Base-by-base conservation (phyloP, 2,888 invertebrate species). In the Meiosimyza platycephala region DNA sequence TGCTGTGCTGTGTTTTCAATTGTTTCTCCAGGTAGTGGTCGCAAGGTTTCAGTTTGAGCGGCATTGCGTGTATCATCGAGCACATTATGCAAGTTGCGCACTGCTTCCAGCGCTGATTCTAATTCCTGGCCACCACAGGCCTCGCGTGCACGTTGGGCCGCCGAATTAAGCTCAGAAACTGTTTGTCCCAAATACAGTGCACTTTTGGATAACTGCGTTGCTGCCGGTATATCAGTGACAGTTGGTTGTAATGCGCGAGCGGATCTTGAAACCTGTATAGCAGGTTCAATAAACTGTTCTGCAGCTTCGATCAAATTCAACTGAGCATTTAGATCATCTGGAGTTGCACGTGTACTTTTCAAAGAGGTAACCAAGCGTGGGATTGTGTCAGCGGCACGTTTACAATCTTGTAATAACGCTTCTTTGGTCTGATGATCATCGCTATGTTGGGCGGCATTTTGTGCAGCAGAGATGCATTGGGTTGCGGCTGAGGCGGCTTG, bases 401-500 rank as follows among this genome's bases (percentile, higher is more conserved):
- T 90, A 83, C 95, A 95, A 81, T 95, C 94, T 69, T 91, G 90
- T 72, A 92, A 86, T 1, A 97, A 88, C 22, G 93, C 92, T 81
- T 95, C 94, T 87, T 95, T 88, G 5, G 86, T 87, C 77, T 88
- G 87, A 74, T 86, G 85, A 67, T 88, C 88, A 71, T 87, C 86
- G 64, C 88, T 95, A 86, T 95, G 91, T 33, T 91, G 90, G 2
- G 91, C 91, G 0, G 95, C 95, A 79, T 93, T 93, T 78, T 95
- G 94, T 0, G 96, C 93, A 0, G 97, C 94, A 0, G 95, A 93
- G 77, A 98, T 93, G 80, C 96, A 93, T 85, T 98, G 98, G 0
- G 96, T 96, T 0, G 96, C 96, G 71, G 95, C 93, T 0, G 95
- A 92, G 0, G 95, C 94, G 0, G 96, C 95, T 79, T 94, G 93